phyloP scores from a whole-genome alignment of 64 coral and sea anemone genomes.

The Porites lutea region DNA sequence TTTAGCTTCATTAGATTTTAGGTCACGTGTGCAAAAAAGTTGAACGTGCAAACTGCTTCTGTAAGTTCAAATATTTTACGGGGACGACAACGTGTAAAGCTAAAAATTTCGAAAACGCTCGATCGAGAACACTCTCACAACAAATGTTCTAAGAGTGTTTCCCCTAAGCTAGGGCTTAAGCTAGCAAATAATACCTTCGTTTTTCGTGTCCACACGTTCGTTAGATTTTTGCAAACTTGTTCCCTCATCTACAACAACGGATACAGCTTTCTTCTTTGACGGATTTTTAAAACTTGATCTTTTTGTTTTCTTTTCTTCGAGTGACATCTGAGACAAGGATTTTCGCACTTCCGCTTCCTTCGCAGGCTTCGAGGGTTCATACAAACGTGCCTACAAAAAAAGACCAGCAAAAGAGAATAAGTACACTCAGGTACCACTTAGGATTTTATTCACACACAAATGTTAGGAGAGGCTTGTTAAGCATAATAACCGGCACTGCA shows the following conservation, averaged over 20 bases:
- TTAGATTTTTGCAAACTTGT: constrained; percentile 1
- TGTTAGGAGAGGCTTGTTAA: neutral
- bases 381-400: constrained; percentile 48
- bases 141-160: too few species aligned
- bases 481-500: neutral
- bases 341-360: constrained; percentile 58
- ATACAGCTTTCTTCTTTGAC: neutral
- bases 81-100: too few species aligned
- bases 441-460: neutral
- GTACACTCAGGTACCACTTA: neutral
- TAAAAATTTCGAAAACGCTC: too few species aligned
- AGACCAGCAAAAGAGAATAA: neutral
- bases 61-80: too few species aligned
- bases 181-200: neutral
- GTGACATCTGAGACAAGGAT: constrained; percentile 58
- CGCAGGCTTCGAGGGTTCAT: constrained; percentile 1
- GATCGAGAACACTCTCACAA: too few species aligned
- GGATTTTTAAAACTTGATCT: constrained; percentile 30
- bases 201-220: neutral
- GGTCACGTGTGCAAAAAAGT: too few species aligned
- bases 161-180: too few species aligned
- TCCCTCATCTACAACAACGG: neutral
- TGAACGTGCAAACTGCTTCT: too few species aligned
- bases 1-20: too few species aligned
- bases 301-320: constrained; percentile 60